phyloP scores from a whole-genome alignment of 2,797 vertebrate genomes.

The Eulemur rubriventer region DNA sequence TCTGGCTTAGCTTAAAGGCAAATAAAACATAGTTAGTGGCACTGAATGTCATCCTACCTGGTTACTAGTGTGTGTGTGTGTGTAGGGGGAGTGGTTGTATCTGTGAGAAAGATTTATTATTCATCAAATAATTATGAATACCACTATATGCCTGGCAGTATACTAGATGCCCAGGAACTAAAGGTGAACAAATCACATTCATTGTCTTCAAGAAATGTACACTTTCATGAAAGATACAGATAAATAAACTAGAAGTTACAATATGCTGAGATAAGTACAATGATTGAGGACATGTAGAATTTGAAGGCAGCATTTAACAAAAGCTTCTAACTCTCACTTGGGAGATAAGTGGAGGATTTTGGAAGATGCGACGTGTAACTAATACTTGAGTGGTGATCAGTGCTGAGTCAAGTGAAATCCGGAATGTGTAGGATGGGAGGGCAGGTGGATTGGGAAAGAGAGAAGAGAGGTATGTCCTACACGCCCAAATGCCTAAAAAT shows the following conservation, averaged over 20 bases:
- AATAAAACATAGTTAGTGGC: constrained; percentile 63
- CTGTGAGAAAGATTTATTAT: background rate
- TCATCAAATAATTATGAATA: constrained; percentile 16
- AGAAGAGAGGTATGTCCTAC: background rate
- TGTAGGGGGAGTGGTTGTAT: background rate
- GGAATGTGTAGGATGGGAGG: background rate
- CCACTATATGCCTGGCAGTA: background rate
- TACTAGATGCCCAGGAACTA: background rate
- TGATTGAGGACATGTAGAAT: background rate
- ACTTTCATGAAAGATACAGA: background rate
- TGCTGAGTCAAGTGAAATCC: background rate
- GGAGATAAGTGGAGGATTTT: background rate
- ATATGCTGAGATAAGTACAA: background rate
- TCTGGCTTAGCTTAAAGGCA: constrained; percentile 82
- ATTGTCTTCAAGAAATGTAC: background rate
- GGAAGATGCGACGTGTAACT: background rate
- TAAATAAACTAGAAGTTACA: background rate
- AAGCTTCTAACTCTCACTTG: background rate
- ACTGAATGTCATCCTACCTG: background rate
- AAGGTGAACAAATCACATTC: background rate
- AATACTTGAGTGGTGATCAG: background rate
- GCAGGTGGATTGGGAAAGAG: background rate
- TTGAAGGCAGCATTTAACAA: background rate
- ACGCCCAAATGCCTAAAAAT: background rate
- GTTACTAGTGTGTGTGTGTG: background rate